Evolutionary conservation across 2,888 invertebrate species (phyloP).

Genomic region (Drosophila histrio): DNA sequence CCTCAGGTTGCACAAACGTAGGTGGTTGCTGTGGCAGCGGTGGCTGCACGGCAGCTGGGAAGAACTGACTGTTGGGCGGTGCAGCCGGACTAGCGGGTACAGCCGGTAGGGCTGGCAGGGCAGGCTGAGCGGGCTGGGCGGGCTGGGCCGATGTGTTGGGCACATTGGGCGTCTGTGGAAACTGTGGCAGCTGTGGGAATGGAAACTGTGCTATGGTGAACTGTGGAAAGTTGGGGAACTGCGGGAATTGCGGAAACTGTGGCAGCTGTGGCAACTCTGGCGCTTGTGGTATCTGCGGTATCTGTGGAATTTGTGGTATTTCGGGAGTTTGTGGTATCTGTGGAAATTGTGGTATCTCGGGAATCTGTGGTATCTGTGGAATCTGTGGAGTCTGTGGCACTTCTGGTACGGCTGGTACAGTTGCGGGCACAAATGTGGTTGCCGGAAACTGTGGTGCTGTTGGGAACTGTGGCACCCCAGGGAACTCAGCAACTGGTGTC

Average conservation of each 20-base stretch:
- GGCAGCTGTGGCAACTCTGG: constrained; percentile 28
- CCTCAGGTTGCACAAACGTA: constrained; percentile 69
- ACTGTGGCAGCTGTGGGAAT: constrained; percentile 31
- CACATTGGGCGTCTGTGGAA: constrained; percentile 27
- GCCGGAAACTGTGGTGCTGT: neutral
- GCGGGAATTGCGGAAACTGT: constrained; percentile 33
- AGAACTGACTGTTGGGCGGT: constrained; percentile 57
- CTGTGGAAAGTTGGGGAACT: constrained; percentile 29
- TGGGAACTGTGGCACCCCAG: constrained; percentile 45
- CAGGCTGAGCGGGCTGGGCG: constrained; percentile 13
- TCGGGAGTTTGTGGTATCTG: constrained; percentile 27
- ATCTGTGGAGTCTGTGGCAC: constrained; percentile 35
- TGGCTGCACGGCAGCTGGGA: constrained; percentile 74
- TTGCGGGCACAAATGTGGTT: constrained; percentile 57
- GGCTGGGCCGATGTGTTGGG: constrained; percentile 13
- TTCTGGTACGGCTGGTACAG: constrained; percentile 43
- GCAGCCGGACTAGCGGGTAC: constrained; percentile 31
- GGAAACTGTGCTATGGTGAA: constrained; percentile 35
- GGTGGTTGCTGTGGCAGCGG: constrained; percentile 77
- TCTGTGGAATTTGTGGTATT: constrained; percentile 30
- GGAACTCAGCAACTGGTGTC: constrained; percentile 52
- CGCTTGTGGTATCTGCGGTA: constrained; percentile 34
- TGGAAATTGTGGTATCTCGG: constrained; percentile 16
- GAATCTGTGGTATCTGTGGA: constrained; percentile 34
- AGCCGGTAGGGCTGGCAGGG: constrained; percentile 20